These are phyloP conservation scores for Parotocinclus haroldoi DNA, from an alignment of 2,797 vertebrate genomes.

Conservation along the genomic window DNA sequence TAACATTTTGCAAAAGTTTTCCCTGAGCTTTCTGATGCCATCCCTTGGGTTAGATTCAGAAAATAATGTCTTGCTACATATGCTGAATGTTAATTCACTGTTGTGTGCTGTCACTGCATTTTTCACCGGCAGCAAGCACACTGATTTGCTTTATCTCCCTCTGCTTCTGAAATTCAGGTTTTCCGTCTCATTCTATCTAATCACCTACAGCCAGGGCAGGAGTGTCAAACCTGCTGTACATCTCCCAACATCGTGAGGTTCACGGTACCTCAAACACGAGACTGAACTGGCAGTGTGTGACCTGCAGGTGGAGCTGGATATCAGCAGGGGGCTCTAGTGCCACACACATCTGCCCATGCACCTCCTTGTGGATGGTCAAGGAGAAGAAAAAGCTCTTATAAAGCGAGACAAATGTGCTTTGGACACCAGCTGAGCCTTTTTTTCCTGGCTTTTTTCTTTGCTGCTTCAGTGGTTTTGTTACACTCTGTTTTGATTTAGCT, in stretches of 20 bases:
- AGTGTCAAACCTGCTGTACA: constrained; percentile 18
- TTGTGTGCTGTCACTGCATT: constrained; percentile 64
- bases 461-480: constrained; percentile 53
- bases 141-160: constrained; percentile 45
- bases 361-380: constrained; percentile 36
- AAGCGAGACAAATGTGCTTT: constrained; percentile 56
- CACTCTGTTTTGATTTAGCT: constrained; percentile 49
- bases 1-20: constrained; percentile 55
- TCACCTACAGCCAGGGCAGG: neutral
- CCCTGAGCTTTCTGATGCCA: constrained; percentile 27
- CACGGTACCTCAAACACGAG: neutral
- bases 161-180: too few relatives aligned
- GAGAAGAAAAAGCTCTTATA: constrained; percentile 49
- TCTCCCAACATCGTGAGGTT: constrained; percentile 30
- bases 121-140: constrained; percentile 62
- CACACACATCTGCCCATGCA: constrained; percentile 25
- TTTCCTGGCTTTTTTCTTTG: constrained; percentile 38
- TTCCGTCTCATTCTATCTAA: too few relatives aligned
- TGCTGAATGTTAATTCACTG: constrained; percentile 60
- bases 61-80: constrained; percentile 51
- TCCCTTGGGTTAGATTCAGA: constrained; percentile 27
- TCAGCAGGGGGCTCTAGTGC: constrained; percentile 54
- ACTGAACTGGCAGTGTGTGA: constrained; percentile 52
- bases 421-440: constrained; percentile 38
- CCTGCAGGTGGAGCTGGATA: constrained; percentile 71